Conservation (phyloP, 2,797 vertebrate species). For the Nyctalus aviator region DNA sequence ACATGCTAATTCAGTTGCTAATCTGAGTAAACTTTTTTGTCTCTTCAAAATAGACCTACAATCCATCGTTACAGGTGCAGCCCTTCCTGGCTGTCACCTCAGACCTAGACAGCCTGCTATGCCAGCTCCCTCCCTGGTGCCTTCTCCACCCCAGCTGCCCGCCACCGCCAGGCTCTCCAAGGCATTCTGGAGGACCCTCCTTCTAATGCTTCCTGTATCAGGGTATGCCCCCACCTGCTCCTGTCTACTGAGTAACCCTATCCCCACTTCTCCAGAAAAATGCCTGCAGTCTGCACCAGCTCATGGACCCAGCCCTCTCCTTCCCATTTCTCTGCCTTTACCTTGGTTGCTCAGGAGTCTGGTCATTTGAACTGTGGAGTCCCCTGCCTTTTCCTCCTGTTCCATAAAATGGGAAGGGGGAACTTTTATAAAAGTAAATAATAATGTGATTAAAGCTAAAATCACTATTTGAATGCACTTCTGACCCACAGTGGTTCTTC, state of each 20-base stretch:
- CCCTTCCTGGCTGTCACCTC: not conserved
- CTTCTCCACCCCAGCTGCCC: too few relatives aligned
- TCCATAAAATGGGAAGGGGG: not conserved
- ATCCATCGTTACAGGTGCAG: not conserved
- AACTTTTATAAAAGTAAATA: not conserved
- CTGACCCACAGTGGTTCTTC: not conserved
- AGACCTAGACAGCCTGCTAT: not conserved
- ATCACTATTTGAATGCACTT: not conserved
- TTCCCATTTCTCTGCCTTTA: not conserved
- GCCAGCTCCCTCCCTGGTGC: not conserved
- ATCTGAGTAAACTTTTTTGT: slow-evolving; percentile 48
- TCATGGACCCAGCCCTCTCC: not conserved
- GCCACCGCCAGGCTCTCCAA: not conserved
- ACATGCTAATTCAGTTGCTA: slow-evolving; percentile 68
- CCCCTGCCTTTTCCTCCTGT: not conserved
- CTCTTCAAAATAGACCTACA: slow-evolving; percentile 17
- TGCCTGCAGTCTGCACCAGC: not conserved
- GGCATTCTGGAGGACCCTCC: not conserved
- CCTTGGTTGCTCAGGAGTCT: not conserved
- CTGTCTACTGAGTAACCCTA: not conserved
- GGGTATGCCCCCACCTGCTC: not conserved
- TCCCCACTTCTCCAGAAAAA: not conserved
- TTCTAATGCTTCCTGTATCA: not conserved
- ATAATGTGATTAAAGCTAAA: not conserved
- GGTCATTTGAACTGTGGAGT: not conserved